Evolutionary conservation across 2,888 invertebrate genomes (phyloP), one percentile per base, ranked within the genome.

Genomic region (Synanthedon formicaeformis): DNA sequence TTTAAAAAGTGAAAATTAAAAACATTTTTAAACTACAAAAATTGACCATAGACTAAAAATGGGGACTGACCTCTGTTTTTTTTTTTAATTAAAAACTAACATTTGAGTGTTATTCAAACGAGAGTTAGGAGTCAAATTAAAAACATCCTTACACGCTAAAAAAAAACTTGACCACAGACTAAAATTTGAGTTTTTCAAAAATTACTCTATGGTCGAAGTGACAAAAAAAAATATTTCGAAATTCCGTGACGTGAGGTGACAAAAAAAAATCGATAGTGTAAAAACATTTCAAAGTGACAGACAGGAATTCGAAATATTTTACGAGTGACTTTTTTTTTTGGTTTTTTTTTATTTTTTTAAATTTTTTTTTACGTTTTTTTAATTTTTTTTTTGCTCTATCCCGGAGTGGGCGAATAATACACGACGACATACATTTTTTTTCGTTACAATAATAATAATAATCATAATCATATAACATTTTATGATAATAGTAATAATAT

Each of bases 401-500:
- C 83, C 84, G 81, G 82, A 79, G 71, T 60, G 79, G 79, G 77
- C 64, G 69, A 72, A 71, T 78, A 57, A 59, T 64, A 81, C 83
- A 85, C 84, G 84, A 85, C 86, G 84, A 86, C 84, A 74, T 73
- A 76, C 64, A 74, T 65, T 69, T 59, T 58, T 59, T 68, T 67
- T 18, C n/a, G 16, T 16, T 16, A 16, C 16, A 16, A 18, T 18
- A 18, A 69, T 69, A 64, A 71, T 16, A 23, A 23, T 23, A 23
- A 52, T 73, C 66, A 67, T 72, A 69, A 73, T 69, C 71, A 69
- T 70, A 66, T 34, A 34, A 34, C 10, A 34, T 34, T 34, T 34
- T 34, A n/a, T n/a, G n/a, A n/a, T n/a, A n/a, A n/a, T n/a, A n/a
- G n/a, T 16, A 16, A n/a, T n/a, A 64, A 65, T 69, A 67, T 70